Conservation (phyloP, 2,888 invertebrate species). For the Pyrgus malvae region DNA sequence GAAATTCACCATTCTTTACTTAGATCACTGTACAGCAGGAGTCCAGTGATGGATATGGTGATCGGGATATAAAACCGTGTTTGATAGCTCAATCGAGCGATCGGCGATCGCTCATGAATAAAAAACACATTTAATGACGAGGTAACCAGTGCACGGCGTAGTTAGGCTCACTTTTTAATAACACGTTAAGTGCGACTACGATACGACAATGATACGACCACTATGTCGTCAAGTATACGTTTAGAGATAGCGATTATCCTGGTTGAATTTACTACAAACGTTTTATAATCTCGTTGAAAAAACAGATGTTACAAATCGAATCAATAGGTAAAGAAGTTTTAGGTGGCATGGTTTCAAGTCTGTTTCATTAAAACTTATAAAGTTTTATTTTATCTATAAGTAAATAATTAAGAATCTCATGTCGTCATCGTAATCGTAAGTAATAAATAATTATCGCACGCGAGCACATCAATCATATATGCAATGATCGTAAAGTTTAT, state of each 20-base stretch:
- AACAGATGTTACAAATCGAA: too few species aligned
- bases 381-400: not conserved
- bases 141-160: conserved; percentile 36
- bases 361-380: too few species aligned
- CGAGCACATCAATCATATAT: conserved; percentile 11
- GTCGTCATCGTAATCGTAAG: too few species aligned
- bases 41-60: conserved; percentile 43
- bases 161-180: not conserved
- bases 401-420: too few species aligned
- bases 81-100: conserved; percentile 62
- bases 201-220: not conserved
- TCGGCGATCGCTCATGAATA: conserved; percentile 57
- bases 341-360: too few species aligned
- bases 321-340: too few species aligned
- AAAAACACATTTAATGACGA: conserved; percentile 54
- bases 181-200: not conserved
- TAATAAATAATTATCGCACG: conserved; percentile 1
- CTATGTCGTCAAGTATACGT: too few species aligned
- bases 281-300: too few species aligned
- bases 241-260: too few species aligned
- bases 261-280: too few species aligned
- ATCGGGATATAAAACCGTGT: conserved; percentile 41
- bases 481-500: conserved; percentile 9
- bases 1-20: conserved; percentile 28
- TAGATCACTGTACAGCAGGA: conserved; percentile 37